These are phyloP conservation scores for Mesoclemmys tuberculata DNA, from an alignment of 2,113 vertebrate species.

Conservation along the genomic window DNA sequence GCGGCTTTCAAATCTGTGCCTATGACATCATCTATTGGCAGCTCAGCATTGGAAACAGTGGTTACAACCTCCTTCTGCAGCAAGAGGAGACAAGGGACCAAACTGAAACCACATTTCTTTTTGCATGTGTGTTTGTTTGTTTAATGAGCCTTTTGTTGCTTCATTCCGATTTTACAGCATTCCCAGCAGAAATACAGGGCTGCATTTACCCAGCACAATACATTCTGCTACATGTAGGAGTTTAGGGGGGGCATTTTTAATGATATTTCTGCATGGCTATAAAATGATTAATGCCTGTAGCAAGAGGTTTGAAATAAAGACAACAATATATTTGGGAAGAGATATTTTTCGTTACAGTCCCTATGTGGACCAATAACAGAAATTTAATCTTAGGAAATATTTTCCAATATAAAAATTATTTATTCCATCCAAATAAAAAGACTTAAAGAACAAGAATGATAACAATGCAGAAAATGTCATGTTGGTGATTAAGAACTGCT, in stretches of 20 bases:
- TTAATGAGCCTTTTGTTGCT: not conserved
- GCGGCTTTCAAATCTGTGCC: not conserved
- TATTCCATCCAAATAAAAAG: not conserved
- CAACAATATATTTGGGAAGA: not conserved
- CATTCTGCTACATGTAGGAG: not conserved
- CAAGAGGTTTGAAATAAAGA: not conserved
- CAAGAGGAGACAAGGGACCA: not conserved
- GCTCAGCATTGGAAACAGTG: rapidly evolving
- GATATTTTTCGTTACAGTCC: not conserved
- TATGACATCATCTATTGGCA: not conserved
- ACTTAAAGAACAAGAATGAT: not conserved
- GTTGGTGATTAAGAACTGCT: not conserved
- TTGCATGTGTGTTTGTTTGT: not conserved
- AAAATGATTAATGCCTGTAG: not conserved
- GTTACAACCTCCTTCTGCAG: constrained; percentile 26
- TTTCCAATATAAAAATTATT: not conserved
- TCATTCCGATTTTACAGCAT: not conserved
- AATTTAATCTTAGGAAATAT: not conserved
- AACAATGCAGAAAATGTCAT: not conserved
- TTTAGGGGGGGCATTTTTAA: not conserved
- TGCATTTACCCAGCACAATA: not conserved
- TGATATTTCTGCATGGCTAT: not conserved
- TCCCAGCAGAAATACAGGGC: not conserved
- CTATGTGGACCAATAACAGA: not conserved
- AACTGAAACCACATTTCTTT: not conserved